These are phyloP conservation scores for Trichonephila inaurata DNA, from an alignment of 1,140 invertebrate genomes.

Conservation along the genomic window DNA sequence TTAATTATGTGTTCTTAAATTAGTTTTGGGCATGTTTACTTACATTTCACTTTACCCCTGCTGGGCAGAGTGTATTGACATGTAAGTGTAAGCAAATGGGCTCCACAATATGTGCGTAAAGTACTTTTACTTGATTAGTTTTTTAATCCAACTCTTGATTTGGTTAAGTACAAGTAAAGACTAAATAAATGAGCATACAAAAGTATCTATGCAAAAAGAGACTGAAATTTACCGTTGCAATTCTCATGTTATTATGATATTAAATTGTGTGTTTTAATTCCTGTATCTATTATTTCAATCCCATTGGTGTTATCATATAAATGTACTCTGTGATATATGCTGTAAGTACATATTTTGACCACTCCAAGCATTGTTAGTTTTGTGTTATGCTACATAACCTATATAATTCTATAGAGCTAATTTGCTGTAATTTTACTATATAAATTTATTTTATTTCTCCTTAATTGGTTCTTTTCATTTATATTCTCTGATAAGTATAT, in stretches of 20 bases:
- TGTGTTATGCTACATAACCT: too few relatives aligned
- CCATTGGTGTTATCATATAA: conserved; percentile 39
- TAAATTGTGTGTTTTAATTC: background rate
- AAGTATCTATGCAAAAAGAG: conserved; percentile 51
- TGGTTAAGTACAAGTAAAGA: conserved; percentile 14
- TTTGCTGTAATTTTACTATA: too few relatives aligned
- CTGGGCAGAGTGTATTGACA: conserved; percentile 71
- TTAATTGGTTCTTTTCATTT: too few relatives aligned
- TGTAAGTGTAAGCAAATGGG: conserved; percentile 62
- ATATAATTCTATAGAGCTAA: too few relatives aligned
- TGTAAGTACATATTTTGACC: background rate
- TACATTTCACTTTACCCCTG: conserved; percentile 69
- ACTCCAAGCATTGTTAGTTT: background rate
- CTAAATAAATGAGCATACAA: conserved; percentile 9
- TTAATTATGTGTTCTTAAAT: conserved; percentile 53
- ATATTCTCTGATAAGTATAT: too few relatives aligned
- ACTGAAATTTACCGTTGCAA: background rate
- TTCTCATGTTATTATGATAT: background rate
- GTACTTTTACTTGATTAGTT: conserved; percentile 35
- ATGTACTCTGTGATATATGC: conserved; percentile 45
- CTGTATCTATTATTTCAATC: conserved; percentile 12
- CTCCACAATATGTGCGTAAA: conserved; percentile 27
- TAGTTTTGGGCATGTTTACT: conserved; percentile 69
- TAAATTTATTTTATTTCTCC: too few relatives aligned
- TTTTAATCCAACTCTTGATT: background rate